Evolutionary conservation across 2,797 vertebrate genomes (phyloP).

Genomic region (Crenuchus spilurus): DNA sequence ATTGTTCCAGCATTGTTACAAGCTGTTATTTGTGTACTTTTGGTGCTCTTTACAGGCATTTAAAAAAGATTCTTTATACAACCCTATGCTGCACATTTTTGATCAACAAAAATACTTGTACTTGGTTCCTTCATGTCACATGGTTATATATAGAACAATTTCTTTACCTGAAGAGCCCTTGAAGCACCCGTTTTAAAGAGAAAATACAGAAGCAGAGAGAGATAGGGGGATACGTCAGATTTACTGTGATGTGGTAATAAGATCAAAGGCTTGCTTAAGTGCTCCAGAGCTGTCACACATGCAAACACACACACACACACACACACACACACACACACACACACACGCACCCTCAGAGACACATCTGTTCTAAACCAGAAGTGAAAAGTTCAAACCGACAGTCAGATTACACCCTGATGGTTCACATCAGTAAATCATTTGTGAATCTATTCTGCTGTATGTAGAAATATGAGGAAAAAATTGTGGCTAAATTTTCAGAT

Average conservation of each 20-base stretch:
- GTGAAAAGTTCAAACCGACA: constrained; percentile 6
- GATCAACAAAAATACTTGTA: too few relatives aligned
- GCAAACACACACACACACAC: constrained; percentile 38
- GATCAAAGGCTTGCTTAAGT: constrained; percentile 34
- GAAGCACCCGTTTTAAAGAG: too few relatives aligned
- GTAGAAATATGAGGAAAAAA: neutral
- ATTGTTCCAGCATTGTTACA: too few relatives aligned
- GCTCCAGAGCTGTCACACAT: constrained; percentile 20
- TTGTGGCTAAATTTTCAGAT: too few relatives aligned
- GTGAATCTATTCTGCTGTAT: neutral
- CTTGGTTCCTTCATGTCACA: too few relatives aligned
- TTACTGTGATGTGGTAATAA: constrained; percentile 24
- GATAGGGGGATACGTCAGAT: neutral
- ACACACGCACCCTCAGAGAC: neutral
- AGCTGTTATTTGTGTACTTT: too few relatives aligned
- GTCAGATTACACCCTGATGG: neutral
- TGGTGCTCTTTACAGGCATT: too few relatives aligned
- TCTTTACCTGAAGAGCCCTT: too few relatives aligned
- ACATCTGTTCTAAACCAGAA: constrained; percentile 30
- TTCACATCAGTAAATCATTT: neutral
- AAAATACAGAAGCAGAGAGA: neutral
- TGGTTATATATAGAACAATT: too few relatives aligned
- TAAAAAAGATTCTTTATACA: too few relatives aligned
- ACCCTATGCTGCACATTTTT: too few relatives aligned
- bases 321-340: constrained; percentile 15